Conservation (phyloP, 1,140 invertebrate species). For the Pseudobourletiella spinata region DNA sequence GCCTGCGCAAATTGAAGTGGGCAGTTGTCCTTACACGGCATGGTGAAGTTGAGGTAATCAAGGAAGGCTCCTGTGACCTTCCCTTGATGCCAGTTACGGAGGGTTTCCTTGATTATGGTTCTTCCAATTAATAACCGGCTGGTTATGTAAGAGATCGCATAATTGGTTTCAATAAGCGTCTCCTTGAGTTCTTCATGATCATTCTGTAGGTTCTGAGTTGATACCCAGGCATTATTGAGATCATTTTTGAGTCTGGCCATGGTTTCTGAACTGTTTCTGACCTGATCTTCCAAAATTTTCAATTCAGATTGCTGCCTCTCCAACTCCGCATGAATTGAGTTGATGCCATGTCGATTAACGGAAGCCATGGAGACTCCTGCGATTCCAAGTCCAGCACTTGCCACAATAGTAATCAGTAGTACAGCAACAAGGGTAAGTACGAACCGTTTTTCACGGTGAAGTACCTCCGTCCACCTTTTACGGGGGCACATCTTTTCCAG, state of each 20-base stretch:
- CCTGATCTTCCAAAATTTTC: not conserved
- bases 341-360: not conserved
- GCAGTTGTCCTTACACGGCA: constrained; percentile 12
- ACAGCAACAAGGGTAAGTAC: not conserved
- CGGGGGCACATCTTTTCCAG: constrained; percentile 2
- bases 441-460: not conserved
- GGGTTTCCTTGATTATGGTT: constrained; percentile 10
- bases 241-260: not conserved
- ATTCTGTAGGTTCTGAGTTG: not conserved
- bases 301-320: not conserved
- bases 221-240: not conserved
- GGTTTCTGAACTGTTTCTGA: not conserved
- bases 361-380: not conserved
- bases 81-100: constrained; percentile 1
- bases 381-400: constrained; percentile 2
- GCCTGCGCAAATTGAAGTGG: not conserved
- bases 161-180: not conserved
- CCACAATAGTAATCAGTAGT: not conserved
- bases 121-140: not conserved
- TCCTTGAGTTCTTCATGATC: constrained; percentile 16
- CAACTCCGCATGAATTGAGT: not conserved
- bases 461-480: not conserved
- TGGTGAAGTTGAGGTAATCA: constrained; percentile 9
- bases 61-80: constrained; percentile 8
- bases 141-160: constrained; percentile 17